Conservation (phyloP, 2,113 vertebrate species). For the Calyptommatus sinebrachiatus region DNA sequence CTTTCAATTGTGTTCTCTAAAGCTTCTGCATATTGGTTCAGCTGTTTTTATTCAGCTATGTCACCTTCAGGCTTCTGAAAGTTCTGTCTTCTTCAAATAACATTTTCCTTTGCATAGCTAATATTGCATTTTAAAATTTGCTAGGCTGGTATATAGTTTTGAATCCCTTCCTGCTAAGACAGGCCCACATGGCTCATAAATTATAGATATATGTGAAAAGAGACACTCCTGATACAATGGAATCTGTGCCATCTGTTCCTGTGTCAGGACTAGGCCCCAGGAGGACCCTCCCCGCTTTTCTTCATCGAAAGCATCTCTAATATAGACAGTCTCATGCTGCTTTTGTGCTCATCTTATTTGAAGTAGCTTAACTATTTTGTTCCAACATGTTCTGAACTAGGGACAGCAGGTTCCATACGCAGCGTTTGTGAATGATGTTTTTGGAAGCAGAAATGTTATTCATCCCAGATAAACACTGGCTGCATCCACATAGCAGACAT, state of each 20-base stretch:
- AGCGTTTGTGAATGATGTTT: too few species aligned
- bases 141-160: conserved; percentile 13
- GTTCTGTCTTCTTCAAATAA: conserved; percentile 35
- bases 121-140: conserved; percentile 4
- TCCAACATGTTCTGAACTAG: too few species aligned
- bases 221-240: conserved; percentile 4
- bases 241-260: not conserved
- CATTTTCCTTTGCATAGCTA: conserved; percentile 25
- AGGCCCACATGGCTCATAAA: conserved; percentile 18
- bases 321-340: too few species aligned
- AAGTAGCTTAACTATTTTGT: too few species aligned
- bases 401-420: too few species aligned
- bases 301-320: too few species aligned
- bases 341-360: too few species aligned
- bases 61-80: conserved; percentile 53
- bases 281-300: too few species aligned
- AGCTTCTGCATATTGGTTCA: conserved; percentile 8
- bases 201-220: conserved; percentile 26
- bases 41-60: conserved; percentile 49
- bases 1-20: conserved; percentile 58
- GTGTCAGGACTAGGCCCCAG: not conserved
- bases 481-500: too few species aligned
- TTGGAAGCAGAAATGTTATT: too few species aligned
- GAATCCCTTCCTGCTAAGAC: conserved; percentile 1
- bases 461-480: too few species aligned